Evolutionary conservation across 2,113 vertebrate species (phyloP), one percentile per base, ranked within the genome.

Genomic region (Siphamia tubifer): DNA sequence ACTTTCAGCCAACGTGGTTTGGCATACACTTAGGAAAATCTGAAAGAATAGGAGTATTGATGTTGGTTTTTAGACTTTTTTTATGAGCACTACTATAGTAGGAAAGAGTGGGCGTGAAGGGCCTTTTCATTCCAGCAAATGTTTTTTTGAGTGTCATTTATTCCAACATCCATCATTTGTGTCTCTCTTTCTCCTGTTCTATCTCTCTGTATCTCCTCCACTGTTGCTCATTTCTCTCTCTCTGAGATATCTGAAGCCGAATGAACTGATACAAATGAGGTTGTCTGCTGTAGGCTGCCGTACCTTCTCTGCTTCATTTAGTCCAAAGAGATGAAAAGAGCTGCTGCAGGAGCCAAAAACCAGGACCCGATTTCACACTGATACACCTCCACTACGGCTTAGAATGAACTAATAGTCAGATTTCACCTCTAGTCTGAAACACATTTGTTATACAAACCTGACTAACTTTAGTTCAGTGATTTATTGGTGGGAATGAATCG

Each of bases 21-120:
- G 70, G 70, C 70, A 83, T 66, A 72, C 79, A 68, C 68, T 82
- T 52, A 45, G 79, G 81, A 44, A 74, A 83, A 83, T 87, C 63
- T 64, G 47, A 70, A 35, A 58, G 45, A 77, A 77, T 56, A 24
- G 39, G 35, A 73, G 66, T 85, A 83, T 87, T 68, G 83, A 86
- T 86, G 71, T 44, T 25, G 36, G 13, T 72, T 66, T 72, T 66
- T 38, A n/a, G 48, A 23, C 28, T 19, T 60, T 45, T 75, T 58
- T 70, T 60, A 83, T 68, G 49, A 47, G 54, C 43, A 7, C 10
- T 74, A 60, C 36, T 57, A 19, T 47, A 30, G 52, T 55, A 67
- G 30, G 62, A 27, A 38, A 49, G 48, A 76, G 74, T 77, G 66
- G 60, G 55, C 36, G 79, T 74, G 53, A 75, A 87, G 63, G 64